A percentile compares a stretch with the other conserved stretches of the same genome.
Conservation (phyloP, 2,113 vertebrate species). For the Syngnathus typhle region DNA sequence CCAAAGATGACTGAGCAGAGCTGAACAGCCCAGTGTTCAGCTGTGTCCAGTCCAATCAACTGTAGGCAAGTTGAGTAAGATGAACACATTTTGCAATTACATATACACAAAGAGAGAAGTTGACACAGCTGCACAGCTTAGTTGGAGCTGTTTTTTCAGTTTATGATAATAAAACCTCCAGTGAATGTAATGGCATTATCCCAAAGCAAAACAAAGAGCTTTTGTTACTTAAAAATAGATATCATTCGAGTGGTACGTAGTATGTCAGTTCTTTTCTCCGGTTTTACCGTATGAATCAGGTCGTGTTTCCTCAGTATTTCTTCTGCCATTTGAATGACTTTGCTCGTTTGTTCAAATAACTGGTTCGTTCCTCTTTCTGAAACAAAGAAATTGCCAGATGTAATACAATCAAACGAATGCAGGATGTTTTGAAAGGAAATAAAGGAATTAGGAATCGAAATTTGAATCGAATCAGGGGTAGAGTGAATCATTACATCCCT, state of each 20-base stretch:
- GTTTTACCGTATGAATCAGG: not conserved
- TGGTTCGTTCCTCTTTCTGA: not conserved
- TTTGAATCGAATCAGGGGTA: too few species aligned
- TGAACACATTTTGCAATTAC: slow-evolving; percentile 39
- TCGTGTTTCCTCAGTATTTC: not conserved
- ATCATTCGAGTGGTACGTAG: not conserved
- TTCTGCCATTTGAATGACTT: not conserved
- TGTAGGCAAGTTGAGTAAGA: slow-evolving; percentile 39
- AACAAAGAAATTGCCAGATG: not conserved
- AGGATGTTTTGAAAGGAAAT: not conserved
- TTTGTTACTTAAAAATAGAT: not conserved
- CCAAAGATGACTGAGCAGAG: slow-evolving; percentile 55
- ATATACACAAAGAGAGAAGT: slow-evolving; percentile 24
- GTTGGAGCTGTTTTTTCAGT: slow-evolving; percentile 7
- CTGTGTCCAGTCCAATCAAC: slow-evolving; percentile 50
- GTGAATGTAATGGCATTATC: not conserved
- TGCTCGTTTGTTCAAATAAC: not conserved
- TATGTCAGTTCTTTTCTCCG: not conserved
- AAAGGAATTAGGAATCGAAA: not conserved
- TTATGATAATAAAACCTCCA: not conserved
- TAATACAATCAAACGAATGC: not conserved
- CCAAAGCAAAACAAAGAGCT: not conserved
- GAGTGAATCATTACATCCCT: not conserved
- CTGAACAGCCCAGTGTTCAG: slow-evolving; percentile 38
- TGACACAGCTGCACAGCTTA: slow-evolving; percentile 43